A percentile compares a stretch with the other conserved stretches of the same genome.
phyloP scores from a whole-genome alignment of 2,888 invertebrate genomes.

The Chymomyza procnemis region DNA sequence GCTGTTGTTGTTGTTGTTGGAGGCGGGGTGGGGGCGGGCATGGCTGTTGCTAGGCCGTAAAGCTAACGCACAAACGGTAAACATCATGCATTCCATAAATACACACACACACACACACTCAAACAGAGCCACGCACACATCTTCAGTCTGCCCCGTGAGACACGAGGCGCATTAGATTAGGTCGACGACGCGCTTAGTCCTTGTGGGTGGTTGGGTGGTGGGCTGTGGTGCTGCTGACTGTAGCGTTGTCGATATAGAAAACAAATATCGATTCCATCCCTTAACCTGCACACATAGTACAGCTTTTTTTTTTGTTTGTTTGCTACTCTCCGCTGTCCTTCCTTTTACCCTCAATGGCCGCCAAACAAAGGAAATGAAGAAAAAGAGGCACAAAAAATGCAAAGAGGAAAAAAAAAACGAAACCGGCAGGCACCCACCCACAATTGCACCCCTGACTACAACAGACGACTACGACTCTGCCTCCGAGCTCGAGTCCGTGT shows the following conservation, averaged over 20 bases:
- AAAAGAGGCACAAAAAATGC: conserved; percentile 39
- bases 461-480: conserved; percentile 47
- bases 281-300: conserved; percentile 61
- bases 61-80: conserved; percentile 32
- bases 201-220: conserved; percentile 10
- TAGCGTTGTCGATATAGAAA: conserved; percentile 50
- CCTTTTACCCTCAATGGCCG: conserved; percentile 66
- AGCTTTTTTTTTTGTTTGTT: conserved; percentile 13
- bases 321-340: conserved; percentile 35
- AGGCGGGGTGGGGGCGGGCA: not conserved
- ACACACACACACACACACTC: not conserved
- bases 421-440: conserved; percentile 61
- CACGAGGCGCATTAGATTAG: conserved; percentile 66
- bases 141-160: conserved; percentile 52
- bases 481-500: no score
- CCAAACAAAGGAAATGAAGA: conserved; percentile 70
- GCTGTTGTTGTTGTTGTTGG: no score
- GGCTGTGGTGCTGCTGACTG: no score
- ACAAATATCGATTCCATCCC: conserved; percentile 74
- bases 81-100: conserved; percentile 28
- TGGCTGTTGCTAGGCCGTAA: not conserved
- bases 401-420: conserved; percentile 50
- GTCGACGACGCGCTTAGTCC: conserved; percentile 40
- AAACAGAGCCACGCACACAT: not conserved
- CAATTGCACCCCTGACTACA: conserved; percentile 47